These are phyloP conservation scores for Plecturocebus donacophilus DNA, from an alignment of 2,113 vertebrate species.

Conservation along the genomic window DNA sequence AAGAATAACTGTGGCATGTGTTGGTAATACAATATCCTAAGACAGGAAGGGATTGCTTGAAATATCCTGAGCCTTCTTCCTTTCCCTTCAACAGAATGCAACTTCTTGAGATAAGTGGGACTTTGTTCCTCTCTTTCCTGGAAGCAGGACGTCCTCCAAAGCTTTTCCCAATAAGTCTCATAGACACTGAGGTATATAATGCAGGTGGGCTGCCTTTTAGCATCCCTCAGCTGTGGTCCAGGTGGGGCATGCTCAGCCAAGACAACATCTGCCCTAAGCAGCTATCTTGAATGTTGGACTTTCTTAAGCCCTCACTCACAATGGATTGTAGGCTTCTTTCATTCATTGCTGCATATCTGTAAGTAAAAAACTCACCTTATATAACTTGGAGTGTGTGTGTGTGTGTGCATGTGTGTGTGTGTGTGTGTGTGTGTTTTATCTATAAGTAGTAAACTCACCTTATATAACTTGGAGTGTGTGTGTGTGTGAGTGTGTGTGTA, in stretches of 20 bases:
- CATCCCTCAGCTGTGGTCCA: neutral
- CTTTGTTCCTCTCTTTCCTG: neutral
- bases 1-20: neutral
- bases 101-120: neutral
- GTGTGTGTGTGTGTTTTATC: no score
- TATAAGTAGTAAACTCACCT: neutral
- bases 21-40: neutral
- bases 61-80: neutral
- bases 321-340: neutral
- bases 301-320: neutral
- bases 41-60: neutral
- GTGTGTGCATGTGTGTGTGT: no score
- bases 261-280: neutral
- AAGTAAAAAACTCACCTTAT: neutral
- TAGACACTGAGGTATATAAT: neutral
- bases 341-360: neutral
- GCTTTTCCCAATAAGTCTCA: neutral
- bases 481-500: no score
- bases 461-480: no score
- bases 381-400: neutral
- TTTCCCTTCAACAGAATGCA: neutral
- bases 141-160: neutral
- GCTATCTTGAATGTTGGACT: neutral
- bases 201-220: neutral
- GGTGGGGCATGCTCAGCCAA: neutral